A percentile compares a stretch with the other conserved stretches of the same genome.
phyloP scores from a whole-genome alignment of 2,113 vertebrate species.

The Cottus gobio region DNA sequence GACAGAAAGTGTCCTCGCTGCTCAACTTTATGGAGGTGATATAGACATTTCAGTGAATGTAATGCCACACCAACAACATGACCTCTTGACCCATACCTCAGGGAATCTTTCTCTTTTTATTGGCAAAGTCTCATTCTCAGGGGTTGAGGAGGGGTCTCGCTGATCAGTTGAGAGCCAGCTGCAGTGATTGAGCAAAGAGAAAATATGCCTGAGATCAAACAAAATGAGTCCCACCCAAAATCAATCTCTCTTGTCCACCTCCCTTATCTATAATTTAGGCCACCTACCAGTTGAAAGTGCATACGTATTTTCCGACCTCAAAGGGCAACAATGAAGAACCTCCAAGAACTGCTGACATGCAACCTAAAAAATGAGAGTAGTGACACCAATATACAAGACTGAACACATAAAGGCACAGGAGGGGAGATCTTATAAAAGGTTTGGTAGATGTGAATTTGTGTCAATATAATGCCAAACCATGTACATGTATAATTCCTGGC shows the following conservation, averaged over 20 bases:
- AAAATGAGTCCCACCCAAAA: constrained; percentile 1
- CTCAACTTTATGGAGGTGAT: constrained; percentile 48
- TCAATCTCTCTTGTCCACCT: not conserved
- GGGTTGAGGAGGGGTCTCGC: not conserved
- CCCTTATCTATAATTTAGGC: constrained; percentile 35
- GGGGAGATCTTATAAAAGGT: no score
- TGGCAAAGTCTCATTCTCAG: constrained; percentile 29
- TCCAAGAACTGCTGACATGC: constrained; percentile 28
- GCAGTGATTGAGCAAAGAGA: constrained; percentile 30
- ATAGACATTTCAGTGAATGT: constrained; percentile 35
- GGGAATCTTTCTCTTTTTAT: constrained; percentile 32
- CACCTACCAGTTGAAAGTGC: constrained; percentile 4
- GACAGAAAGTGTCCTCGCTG: constrained; percentile 24
- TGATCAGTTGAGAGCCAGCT: constrained; percentile 34
- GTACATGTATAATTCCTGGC: not conserved
- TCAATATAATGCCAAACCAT: not conserved
- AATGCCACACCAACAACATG: constrained; percentile 23
- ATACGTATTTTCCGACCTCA: constrained; percentile 15
- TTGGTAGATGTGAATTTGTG: not conserved
- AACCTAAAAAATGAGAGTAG: not conserved
- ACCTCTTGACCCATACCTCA: constrained; percentile 30
- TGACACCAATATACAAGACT: not conserved
- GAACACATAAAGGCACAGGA: not conserved
- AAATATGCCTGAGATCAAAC: constrained; percentile 38
- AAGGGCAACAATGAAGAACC: not conserved